Evolutionary conservation across 2,888 invertebrate genomes (phyloP).

Genomic region (Cephus spinipes): DNA sequence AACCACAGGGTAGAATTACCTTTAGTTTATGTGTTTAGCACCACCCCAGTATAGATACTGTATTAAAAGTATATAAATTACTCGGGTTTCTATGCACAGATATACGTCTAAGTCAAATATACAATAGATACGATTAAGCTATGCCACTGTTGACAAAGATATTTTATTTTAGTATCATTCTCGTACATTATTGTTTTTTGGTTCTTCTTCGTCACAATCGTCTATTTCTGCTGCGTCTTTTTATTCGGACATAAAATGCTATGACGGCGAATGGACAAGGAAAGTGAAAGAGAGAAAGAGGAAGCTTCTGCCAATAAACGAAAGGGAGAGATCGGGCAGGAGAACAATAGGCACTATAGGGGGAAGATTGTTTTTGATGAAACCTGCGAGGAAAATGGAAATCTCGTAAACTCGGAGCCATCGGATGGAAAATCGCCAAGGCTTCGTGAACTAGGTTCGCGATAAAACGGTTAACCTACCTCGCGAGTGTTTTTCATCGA

Average conservation of each 20-base stretch:
- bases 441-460: background rate
- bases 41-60: background rate
- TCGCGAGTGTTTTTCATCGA: background rate
- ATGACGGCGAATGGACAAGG: background rate
- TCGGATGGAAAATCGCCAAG: conserved; percentile 1
- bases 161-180: background rate
- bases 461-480: background rate
- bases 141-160: background rate
- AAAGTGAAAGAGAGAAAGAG: background rate
- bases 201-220: too few relatives aligned
- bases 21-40: background rate
- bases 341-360: background rate
- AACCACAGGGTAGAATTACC: background rate
- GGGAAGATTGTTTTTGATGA: background rate
- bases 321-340: background rate
- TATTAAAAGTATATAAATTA: background rate
- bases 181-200: background rate
- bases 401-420: background rate
- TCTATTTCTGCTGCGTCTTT: background rate
- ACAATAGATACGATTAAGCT: background rate
- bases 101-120: too few relatives aligned
- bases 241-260: background rate
- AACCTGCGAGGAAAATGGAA: background rate
- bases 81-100: background rate
- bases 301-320: background rate